Percentiles rank a stretch among this genome's conserved stretches.
Evolutionary conservation across 2,797 vertebrate species (phyloP).

Genomic region (Sciurus vulgaris): DNA sequence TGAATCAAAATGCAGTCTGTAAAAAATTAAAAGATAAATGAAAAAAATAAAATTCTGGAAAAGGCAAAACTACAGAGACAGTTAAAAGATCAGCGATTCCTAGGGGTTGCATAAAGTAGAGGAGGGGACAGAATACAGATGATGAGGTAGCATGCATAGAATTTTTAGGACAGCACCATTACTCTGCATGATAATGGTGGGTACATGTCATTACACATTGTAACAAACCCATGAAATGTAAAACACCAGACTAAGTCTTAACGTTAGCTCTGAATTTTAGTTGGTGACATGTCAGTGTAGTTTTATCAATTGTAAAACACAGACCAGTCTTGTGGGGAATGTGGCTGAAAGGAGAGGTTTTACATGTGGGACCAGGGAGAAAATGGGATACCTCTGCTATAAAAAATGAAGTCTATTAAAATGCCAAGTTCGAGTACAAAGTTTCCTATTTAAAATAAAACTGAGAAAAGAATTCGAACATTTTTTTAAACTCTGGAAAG

Average conservation of each 20-base stretch:
- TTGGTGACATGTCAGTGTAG: neutral
- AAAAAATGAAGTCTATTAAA: neutral
- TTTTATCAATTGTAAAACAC: neutral
- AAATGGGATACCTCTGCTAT: neutral
- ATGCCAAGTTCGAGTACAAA: neutral
- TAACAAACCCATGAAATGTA: neutral
- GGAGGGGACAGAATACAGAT: neutral
- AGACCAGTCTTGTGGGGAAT: neutral
- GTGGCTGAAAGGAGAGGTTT: no score
- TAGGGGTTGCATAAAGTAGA: neutral
- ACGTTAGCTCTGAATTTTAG: no score
- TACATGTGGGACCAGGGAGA: fast-evolving
- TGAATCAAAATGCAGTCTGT: no score
- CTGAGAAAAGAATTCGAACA: neutral
- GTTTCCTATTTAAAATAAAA: neutral
- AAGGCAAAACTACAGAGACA: neutral
- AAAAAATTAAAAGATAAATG: no score
- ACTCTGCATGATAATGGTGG: neutral
- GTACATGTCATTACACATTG: neutral
- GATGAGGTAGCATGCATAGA: neutral
- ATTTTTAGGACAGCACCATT: neutral
- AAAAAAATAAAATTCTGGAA: neutral
- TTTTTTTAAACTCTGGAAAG: neutral
- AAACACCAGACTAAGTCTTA: neutral
- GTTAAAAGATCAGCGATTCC: neutral